These are phyloP conservation scores for Hipposideros armiger DNA, from an alignment of 2,113 vertebrate species.

Conservation along the genomic window DNA sequence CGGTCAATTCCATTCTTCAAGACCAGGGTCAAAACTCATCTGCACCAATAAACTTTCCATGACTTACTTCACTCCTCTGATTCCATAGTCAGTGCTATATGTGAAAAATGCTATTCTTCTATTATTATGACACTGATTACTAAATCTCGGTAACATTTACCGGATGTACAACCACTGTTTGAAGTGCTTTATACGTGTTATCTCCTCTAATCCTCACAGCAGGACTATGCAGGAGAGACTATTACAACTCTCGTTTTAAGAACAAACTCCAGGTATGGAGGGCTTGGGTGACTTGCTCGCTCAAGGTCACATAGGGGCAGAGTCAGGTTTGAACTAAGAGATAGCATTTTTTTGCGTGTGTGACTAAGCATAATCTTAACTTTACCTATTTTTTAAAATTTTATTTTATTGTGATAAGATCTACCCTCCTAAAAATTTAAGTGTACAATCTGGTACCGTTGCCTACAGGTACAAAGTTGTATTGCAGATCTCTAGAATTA, in stretches of 20 bases:
- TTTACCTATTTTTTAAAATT: neutral
- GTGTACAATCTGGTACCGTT: fast-evolving
- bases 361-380: neutral
- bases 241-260: neutral
- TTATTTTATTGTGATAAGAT: neutral
- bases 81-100: neutral
- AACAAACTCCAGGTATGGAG: neutral
- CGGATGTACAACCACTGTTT: neutral
- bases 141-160: fast-evolving
- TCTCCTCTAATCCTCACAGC: neutral
- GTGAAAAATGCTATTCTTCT: neutral
- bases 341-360: neutral
- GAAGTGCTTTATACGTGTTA: neutral
- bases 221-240: neutral
- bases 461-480: too few species aligned
- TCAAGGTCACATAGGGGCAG: neutral
- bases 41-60: neutral
- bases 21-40: conserved; percentile 48
- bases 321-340: neutral
- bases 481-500: neutral
- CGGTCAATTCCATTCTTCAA: conserved; percentile 1
- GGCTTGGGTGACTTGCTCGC: neutral
- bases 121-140: neutral
- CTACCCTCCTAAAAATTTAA: neutral
- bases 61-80: neutral